phyloP scores from a whole-genome alignment of 2,797 vertebrate species.

The Gallinago solitaria region DNA sequence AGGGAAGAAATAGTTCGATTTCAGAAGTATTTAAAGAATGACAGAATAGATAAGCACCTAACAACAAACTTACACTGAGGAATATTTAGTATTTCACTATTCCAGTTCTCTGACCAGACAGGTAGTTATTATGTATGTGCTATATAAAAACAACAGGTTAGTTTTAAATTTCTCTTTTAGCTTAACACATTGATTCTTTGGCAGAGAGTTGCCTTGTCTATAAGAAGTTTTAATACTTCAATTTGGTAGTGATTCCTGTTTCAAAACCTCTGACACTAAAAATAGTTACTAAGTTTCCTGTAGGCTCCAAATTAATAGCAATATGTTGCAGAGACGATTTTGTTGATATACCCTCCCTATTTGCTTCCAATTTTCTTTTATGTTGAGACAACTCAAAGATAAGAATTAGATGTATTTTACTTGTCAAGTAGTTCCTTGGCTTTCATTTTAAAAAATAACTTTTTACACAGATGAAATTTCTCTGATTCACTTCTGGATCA shows the following conservation, averaged over 20 bases:
- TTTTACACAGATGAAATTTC: neutral
- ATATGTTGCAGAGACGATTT: neutral
- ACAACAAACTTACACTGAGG: neutral
- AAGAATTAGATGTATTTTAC: constrained; percentile 5
- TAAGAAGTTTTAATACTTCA: neutral
- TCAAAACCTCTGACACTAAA: neutral
- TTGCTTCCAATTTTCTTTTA: constrained; percentile 23
- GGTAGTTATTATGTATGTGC: neutral
- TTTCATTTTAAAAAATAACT: neutral
- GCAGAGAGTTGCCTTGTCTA: neutral
- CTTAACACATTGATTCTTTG: neutral
- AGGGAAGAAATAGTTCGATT: neutral
- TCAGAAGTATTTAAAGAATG: constrained; percentile 14
- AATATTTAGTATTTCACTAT: neutral
- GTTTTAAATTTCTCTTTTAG: neutral
- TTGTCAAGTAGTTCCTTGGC: neutral
- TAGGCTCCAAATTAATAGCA: constrained; percentile 24
- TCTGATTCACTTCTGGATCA: neutral
- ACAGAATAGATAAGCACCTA: constrained; percentile 2
- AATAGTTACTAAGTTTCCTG: neutral
- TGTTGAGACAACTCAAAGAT: neutral
- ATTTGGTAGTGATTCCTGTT: neutral
- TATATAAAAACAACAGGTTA: neutral
- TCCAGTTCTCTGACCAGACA: neutral
- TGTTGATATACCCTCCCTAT: neutral